Evolutionary conservation across 1,140 invertebrate species (phyloP).

Genomic region (Drosophila sturtevanti): DNA sequence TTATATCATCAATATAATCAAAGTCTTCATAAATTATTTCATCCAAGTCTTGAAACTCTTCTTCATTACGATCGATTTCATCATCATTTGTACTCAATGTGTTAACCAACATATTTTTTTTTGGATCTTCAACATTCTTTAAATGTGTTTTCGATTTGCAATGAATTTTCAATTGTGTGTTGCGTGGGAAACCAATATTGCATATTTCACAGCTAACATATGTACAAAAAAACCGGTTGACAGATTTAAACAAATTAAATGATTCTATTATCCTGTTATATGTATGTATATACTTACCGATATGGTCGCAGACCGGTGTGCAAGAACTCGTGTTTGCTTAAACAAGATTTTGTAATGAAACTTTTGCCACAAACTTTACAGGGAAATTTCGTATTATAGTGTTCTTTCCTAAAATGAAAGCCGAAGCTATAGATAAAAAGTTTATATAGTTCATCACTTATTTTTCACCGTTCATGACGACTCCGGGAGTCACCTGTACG

Average conservation of each 20-base stretch:
- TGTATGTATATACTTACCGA: neutral
- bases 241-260: neutral
- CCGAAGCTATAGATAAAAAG: neutral
- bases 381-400: slow-evolving; percentile 8
- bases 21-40: slow-evolving; percentile 8
- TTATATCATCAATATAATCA: neutral
- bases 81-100: neutral
- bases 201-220: slow-evolving; percentile 5
- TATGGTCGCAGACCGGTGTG: slow-evolving; percentile 20
- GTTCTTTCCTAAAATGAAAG: slow-evolving; percentile 12
- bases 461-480: slow-evolving; percentile 33
- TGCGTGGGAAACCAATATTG: neutral
- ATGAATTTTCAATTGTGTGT: slow-evolving; percentile 8
- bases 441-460: neutral
- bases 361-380: slow-evolving; percentile 24
- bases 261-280: neutral
- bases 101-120: neutral
- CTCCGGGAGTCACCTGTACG: slow-evolving; percentile 26
- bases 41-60: neutral
- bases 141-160: slow-evolving; percentile 4
- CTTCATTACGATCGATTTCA: neutral
- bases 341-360: slow-evolving; percentile 37
- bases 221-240: neutral
- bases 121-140: neutral
- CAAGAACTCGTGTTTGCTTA: slow-evolving; percentile 34